Conservation (phyloP, 2,888 invertebrate genomes). For the Salpingus planirostris region DNA sequence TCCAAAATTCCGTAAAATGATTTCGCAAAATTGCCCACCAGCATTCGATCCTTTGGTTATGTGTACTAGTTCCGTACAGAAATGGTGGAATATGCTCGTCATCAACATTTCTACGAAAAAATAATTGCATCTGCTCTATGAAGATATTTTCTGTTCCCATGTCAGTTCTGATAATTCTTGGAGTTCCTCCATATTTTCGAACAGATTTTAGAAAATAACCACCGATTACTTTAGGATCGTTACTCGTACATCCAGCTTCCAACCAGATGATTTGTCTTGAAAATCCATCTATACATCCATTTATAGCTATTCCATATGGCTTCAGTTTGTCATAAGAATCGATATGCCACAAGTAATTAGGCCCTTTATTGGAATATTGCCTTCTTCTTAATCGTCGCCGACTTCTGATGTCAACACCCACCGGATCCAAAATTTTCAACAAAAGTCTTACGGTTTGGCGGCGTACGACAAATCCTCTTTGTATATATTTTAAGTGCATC, state of each 20-base stretch:
- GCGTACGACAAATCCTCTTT: background rate
- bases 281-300: constrained; percentile 1
- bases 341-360: constrained; percentile 15
- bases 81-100: background rate
- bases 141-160: constrained; percentile 17
- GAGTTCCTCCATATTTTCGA: constrained; percentile 1
- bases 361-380: constrained; percentile 13
- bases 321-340: constrained; percentile 17
- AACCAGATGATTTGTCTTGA: constrained; percentile 1
- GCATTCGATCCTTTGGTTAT: background rate
- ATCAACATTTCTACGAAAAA: background rate
- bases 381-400: constrained; percentile 9
- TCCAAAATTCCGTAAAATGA: background rate
- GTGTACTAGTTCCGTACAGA: background rate
- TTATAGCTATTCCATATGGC: constrained; percentile 6
- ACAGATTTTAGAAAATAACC: background rate
- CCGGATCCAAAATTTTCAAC: constrained; percentile 1
- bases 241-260: background rate
- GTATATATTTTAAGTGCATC: background rate
- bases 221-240: background rate
- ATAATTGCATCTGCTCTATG: constrained; percentile 11
- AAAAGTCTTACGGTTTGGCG: background rate
- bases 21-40: background rate
- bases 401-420: constrained; percentile 10
- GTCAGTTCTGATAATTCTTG: constrained; percentile 12